Base-by-base conservation (phyloP, 2,113 vertebrate genomes). In the Fregata magnificens region DNA sequence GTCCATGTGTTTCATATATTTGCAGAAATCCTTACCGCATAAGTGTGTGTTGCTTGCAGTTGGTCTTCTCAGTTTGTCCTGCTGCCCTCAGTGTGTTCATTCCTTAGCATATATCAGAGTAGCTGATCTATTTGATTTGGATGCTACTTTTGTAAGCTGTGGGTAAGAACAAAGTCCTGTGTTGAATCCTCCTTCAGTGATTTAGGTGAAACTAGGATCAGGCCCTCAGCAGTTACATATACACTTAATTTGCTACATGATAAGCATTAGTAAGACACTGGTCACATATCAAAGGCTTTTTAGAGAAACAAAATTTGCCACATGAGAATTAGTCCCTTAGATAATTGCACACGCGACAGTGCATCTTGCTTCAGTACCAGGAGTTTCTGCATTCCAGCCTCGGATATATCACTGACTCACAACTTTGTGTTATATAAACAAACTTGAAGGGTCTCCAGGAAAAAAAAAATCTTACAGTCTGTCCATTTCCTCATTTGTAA, bases 1-100 rank as follows among this genome's bases (percentile, higher is more conserved):
- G 26, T 55, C 24, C 19, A 0, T 0, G 0, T 53, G 4, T 71
- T 77, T 45, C 8, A 25, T 10, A 11, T 61, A 56, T 42, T 80
- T 90, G 31, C 36, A 61, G 50, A 52, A 86, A 62, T 69, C n/a
- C 26, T 78, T 34, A 29, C 10, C 22, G 26, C 10, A 0, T 28
- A 34, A 62, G 6, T 7, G 14, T 3, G 0, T 78, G 66, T 34
- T n/a, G 31, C 28, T 72, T 67, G 34, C 36, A 50, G 0, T 22
- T 49, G 34, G 0, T 62, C 40, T 53, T 80, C 31, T 52, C 28
- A 17, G 2, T 70, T 66, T 61, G 19, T 76, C 17, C 45, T 62
- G 31, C 34, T 91, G n/a, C 19, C 31, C 16, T 63, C 34, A 18
- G 13, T 24, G 5, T 26, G 28, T 63, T n/a, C 67, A 31, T 67